Evolutionary conservation across 2,888 invertebrate species (phyloP).

Genomic region (Sphaerolaimus hirsutus): DNA sequence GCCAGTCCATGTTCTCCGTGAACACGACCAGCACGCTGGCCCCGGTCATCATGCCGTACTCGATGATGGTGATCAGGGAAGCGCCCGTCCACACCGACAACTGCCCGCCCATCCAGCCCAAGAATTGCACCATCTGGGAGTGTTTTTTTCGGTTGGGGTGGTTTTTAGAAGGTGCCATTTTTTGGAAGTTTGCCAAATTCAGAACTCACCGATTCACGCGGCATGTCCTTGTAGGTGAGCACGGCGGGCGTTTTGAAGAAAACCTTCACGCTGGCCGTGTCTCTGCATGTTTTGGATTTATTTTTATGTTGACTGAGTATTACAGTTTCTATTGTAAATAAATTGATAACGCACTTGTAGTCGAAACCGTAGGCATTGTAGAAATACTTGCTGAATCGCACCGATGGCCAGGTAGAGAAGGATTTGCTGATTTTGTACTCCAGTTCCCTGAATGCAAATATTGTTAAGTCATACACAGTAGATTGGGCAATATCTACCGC

Average conservation of each 20-base stretch:
- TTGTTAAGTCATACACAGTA: too few species aligned
- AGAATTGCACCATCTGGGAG: slow-evolving; percentile 1
- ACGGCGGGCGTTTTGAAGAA: not conserved
- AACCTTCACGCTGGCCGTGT: slow-evolving; percentile 3
- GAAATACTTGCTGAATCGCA: not conserved
- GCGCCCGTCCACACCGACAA: slow-evolving; percentile 4
- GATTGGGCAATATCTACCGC: too few species aligned
- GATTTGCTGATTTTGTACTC: too few species aligned
- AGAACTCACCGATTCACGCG: slow-evolving; percentile 1
- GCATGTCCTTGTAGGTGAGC: not conserved
- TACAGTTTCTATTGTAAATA: not conserved
- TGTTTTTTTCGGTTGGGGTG: not conserved
- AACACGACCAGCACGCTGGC: slow-evolving; percentile 1
- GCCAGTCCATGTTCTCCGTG: slow-evolving; percentile 4
- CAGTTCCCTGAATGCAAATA: too few species aligned
- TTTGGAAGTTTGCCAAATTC: not conserved
- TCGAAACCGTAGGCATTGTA: not conserved
- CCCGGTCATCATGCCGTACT: not conserved
- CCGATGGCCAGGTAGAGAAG: not conserved
- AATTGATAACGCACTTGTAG: not conserved
- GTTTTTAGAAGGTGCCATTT: not conserved
- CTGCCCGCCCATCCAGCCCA: slow-evolving; percentile 5
- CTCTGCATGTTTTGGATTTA: not conserved
- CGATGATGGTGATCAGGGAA: slow-evolving; percentile 2
- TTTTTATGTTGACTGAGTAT: not conserved